Evolutionary conservation across 2,113 vertebrate species (phyloP), one percentile per base, ranked within the genome.

Genomic region (Setophaga petechia): DNA sequence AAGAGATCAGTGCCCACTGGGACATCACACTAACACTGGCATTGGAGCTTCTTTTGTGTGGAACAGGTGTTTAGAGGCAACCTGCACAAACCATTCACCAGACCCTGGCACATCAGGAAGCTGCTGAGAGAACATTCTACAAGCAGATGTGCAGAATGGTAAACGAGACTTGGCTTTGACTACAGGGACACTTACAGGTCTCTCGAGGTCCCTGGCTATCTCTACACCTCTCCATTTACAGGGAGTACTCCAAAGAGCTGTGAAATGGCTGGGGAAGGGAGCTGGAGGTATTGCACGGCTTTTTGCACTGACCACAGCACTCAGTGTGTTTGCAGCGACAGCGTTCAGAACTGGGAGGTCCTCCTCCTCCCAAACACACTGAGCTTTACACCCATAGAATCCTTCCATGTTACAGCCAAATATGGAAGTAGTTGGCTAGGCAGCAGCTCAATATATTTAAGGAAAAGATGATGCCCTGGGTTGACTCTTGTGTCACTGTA

Each of bases 401-500:
- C 22, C 35, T 72, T 12, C 62, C 25, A 25, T 35, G 7, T 54
- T 87, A 49, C 5, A 54, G 55, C 82, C 59, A 90, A 94, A 94
- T 65, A 90, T 46, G 79, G 89, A 94, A 80, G 22, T 51, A 15
- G 30, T 89, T 79, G 54, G 4, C 41, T 52, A 41, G 37, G 72
- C 44, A 90, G 63, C 19, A 88, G 63, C 15, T 92, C 80, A 90
- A 80, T 85, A 39, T 90, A 88, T n/a, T 84, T 39, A 52, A 77
- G 59, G 75, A 83, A 43, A 73, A 90, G 44, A 16, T 78, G 90
- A 81, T 5, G 15, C 65, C 46, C 77, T 57, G 6, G 27, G 20
- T 31, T 58, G 68, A 73, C n/a, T 87, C 44, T 18, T 61, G 16
- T 47, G 54, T 67, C 79, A 35, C 35, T 69, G 65, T 51, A 79